A percentile compares a stretch with the other conserved stretches of the same genome.
Evolutionary conservation across 1,140 invertebrate genomes (phyloP).

Genomic region (Drosophila orosa): DNA sequence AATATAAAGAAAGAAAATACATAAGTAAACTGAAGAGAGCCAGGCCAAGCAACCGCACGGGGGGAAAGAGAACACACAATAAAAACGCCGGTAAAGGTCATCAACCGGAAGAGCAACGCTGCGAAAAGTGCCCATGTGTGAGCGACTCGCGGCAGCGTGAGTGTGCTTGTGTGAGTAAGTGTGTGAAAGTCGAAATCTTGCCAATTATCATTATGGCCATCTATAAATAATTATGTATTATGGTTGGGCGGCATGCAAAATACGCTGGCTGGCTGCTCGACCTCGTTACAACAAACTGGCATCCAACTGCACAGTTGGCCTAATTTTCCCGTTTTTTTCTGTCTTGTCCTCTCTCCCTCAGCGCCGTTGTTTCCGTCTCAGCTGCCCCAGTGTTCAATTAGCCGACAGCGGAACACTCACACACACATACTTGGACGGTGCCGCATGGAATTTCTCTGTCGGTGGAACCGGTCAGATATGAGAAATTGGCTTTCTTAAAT

Average conservation of each 20-base stretch:
- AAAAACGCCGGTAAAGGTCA: conserved; percentile 83
- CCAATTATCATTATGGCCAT: conserved; percentile 63
- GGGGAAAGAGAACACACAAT: conserved; percentile 61
- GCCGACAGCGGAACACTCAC: conserved; percentile 36
- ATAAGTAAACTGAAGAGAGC: conserved; percentile 24
- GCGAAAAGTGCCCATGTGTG: conserved; percentile 49
- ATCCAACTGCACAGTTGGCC: conserved; percentile 76
- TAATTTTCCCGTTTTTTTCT: conserved; percentile 60
- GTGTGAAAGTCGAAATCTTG: conserved; percentile 59
- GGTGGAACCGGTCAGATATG: conserved; percentile 38
- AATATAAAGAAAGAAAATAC: conserved; percentile 9
- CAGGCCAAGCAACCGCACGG: conserved; percentile 16
- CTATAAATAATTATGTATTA: conserved; percentile 70
- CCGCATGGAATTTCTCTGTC: conserved; percentile 72
- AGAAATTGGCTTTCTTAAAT: conserved; percentile 12
- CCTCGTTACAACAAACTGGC: conserved; percentile 67
- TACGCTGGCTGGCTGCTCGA: conserved; percentile 56
- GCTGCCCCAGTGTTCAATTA: conserved; percentile 65
- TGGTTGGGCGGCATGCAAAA: conserved; percentile 71
- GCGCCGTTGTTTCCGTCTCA: conserved; percentile 27
- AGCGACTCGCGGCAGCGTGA: conserved; percentile 5
- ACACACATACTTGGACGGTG: conserved; percentile 15
- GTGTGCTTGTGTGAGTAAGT: conserved; percentile 15
- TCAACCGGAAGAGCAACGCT: conserved; percentile 78
- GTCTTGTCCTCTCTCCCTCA: conserved; percentile 40